phyloP scores from a whole-genome alignment of 1,140 invertebrate species.

The Eubasilissa regina region DNA sequence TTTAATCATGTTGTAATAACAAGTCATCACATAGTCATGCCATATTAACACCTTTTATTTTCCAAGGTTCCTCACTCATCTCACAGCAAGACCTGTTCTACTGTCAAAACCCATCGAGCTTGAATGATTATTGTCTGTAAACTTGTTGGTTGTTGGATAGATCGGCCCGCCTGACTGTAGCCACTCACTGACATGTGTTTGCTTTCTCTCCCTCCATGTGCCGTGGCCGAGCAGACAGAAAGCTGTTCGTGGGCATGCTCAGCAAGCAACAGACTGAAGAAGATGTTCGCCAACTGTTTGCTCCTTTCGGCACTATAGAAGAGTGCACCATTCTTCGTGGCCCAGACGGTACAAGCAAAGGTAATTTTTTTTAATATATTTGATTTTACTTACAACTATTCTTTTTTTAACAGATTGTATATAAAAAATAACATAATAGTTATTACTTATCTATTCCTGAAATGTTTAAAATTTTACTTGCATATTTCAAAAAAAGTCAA shows the following conservation, averaged over 20 bases:
- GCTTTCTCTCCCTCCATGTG: constrained; percentile 53
- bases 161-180: neutral
- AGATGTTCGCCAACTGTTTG: constrained; percentile 97
- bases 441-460: no score
- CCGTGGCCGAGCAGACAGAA: constrained; percentile 83
- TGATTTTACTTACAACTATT: neutral
- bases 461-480: no score
- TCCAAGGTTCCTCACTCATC: constrained; percentile 42
- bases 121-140: constrained; percentile 59
- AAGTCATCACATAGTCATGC: constrained; percentile 38
- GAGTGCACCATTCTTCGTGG: constrained; percentile 98
- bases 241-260: constrained; percentile 99
- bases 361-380: constrained; percentile 75
- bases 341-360: constrained; percentile 97
- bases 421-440: no score
- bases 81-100: constrained; percentile 47
- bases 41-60: constrained; percentile 45
- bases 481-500: no score
- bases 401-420: no score
- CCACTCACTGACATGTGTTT: constrained; percentile 22
- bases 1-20: constrained; percentile 36
- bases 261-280: constrained; percentile 99
- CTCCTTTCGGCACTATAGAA: constrained; percentile 97
- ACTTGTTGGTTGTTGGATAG: constrained; percentile 48
- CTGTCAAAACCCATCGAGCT: constrained; percentile 48